Evolutionary conservation across 2,888 invertebrate genomes (phyloP).

Genomic region (Byasa hedistus): DNA sequence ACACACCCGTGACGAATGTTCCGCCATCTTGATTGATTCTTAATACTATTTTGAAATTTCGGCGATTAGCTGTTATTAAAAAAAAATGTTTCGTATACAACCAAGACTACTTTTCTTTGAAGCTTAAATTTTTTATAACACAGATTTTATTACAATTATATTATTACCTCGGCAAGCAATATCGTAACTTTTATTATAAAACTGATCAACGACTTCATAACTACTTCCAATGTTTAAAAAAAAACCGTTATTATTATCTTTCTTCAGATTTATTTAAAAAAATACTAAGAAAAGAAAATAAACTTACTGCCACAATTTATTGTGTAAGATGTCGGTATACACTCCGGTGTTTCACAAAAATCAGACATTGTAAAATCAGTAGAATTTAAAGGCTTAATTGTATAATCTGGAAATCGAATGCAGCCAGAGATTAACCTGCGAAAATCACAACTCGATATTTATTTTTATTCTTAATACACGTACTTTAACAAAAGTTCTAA

Average conservation of each 20-base stretch:
- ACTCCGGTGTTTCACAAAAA: conserved; percentile 62
- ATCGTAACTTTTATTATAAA: no score
- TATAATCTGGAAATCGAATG: conserved; percentile 68
- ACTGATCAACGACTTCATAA: no score
- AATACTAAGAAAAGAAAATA: not conserved
- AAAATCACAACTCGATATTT: not conserved
- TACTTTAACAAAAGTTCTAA: no score
- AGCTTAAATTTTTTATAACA: no score
- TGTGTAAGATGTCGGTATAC: conserved; percentile 68
- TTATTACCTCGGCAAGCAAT: no score
- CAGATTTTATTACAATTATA: no score
- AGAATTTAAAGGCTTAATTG: conserved; percentile 59
- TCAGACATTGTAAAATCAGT: conserved; percentile 72
- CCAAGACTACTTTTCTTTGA: no score
- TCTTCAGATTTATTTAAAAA: not conserved
- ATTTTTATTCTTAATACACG: no score
- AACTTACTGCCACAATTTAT: conserved; percentile 74
- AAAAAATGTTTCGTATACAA: not conserved
- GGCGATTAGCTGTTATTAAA: conserved; percentile 46
- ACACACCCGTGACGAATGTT: conserved; percentile 48
- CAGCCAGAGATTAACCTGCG: conserved; percentile 78
- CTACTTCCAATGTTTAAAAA: no score
- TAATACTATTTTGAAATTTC: conserved; percentile 50
- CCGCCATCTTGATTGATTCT: conserved; percentile 51
- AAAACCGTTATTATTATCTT: no score